Base-by-base conservation (phyloP, 2,113 vertebrate species). In the Mandrillus leucophaeus region DNA sequence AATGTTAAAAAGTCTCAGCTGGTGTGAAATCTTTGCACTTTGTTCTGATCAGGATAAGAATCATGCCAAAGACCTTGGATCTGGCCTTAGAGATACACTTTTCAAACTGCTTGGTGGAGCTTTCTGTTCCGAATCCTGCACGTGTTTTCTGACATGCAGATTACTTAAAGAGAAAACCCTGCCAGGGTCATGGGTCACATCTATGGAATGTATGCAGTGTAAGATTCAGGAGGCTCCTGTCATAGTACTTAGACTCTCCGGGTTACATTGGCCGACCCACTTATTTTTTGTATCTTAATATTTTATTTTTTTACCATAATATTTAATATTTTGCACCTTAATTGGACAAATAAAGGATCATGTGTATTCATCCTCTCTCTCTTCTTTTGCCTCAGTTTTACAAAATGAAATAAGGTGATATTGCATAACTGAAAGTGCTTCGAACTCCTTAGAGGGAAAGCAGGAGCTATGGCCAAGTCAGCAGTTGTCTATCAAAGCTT, bases 1-100 rank as follows among this genome's bases (percentile, higher is more conserved):
- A 84, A 95, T 96, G 95, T 87, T 92, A 27, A 81, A 80, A 70
- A 73, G 40, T 18, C n/a, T 98, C 93, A 88, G 94, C 66, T 94
- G 66, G 61, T 86, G 90, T 91, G 92, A 85, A 94, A 83, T 88
- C 93, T 93, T 95, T 94, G 78, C 61, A 88, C 85, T 92, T 89
- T 95, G 76, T 91, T 95, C 89, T 61, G 66, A 48, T 75, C 70
- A 59, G 30, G 43, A 68, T 88, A 80, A 45, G 22, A 88, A 88
- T 81, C n/a, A 32, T 11, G 38, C 57, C 35, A 72, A 38, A 89
- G 25, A 82, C 38, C 66, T 92, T 6, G 2, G 81, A 80, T 75
- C 57, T 84, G 90, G 81, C 64, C 35, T 64, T 7, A 50, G 7
- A 38, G 27, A 38, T 43, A 43, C n/a, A 43, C 52, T 88, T 81